Base-by-base conservation (phyloP, 2,797 vertebrate genomes). In the Anas acuta region DNA sequence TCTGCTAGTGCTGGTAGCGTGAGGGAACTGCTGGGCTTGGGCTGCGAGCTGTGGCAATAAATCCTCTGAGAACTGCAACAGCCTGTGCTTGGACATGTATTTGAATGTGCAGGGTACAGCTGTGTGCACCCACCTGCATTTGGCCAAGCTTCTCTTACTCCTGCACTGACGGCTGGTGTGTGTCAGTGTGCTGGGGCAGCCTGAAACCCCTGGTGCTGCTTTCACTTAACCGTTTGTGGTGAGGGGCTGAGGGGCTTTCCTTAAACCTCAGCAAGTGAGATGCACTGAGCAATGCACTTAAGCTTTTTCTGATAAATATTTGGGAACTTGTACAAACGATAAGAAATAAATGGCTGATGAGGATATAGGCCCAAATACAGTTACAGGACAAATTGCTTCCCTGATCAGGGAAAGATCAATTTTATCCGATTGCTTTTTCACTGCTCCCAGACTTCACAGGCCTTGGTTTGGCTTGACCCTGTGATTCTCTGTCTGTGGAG, bases 221-320 rank as follows among this genome's bases (percentile, higher is more conserved):
- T n/a, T 32, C 30, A 45, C 9, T 5, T 16, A 15, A 23, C 30
- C 5, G 4, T 10, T 5, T 20, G 61, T 20, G 61, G 8, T 20
- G 11, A 64, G 61, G 13, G 26, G 11, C 37, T 9, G 22, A 13
- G 43, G 16, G 3, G 23, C 20, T 35, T 13, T 35, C 60, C 14
- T 60, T 18, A 4, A 32, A 26, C 43, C 25, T 18, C 5, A 4
- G 43, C 13, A 14, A 45, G 2, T 16, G 54, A n/a, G 10, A 15
- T 1, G 39, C 9, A 3, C 45, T 0, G 6, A 53, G 45, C 22
- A 2, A 28, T 13, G 5, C 0, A 1, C 47, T 62, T 7, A 5
- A 1, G 13, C 10, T 18, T 18, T 17, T 47, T 32, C 30, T 32
- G 57, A 9, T 22, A 23, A 77, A 22, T 4, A 1, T 28, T 45